phyloP scores from a whole-genome alignment of 1,140 invertebrate species.

The Latrodectus geometricus region DNA sequence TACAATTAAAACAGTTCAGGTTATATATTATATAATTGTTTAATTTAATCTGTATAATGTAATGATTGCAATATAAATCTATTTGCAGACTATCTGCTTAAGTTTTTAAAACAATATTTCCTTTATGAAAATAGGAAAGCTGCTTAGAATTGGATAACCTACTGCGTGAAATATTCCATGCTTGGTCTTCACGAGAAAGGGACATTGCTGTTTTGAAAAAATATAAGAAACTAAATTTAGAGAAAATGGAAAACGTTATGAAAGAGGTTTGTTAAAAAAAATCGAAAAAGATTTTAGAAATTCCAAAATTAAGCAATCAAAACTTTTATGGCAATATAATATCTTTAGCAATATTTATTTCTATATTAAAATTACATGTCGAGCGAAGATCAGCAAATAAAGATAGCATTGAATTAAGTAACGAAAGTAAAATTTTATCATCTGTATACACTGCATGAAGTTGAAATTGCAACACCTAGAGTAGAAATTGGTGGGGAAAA shows the following conservation, averaged over 20 bases:
- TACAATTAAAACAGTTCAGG: neutral
- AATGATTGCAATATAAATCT: neutral
- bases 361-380: neutral
- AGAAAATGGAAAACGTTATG: conserved; percentile 6
- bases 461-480: neutral
- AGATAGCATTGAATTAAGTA: neutral
- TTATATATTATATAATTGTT: neutral
- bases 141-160: neutral
- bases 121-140: neutral
- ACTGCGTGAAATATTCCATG: conserved; percentile 20
- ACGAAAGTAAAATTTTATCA: neutral
- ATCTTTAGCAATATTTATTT: neutral
- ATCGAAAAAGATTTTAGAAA: neutral
- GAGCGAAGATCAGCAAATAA: neutral
- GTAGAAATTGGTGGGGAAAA: no score
- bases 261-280: conserved; percentile 6
- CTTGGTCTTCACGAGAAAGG: neutral
- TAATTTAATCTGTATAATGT: neutral
- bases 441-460: neutral
- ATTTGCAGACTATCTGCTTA: neutral
- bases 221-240: conserved; percentile 28
- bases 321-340: neutral
- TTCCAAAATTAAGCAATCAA: neutral
- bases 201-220: conserved; percentile 23
- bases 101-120: neutral